A percentile compares a stretch with the other conserved stretches of the same genome.
Conservation (phyloP, 2,888 invertebrate species). For the Lithophane socia region DNA sequence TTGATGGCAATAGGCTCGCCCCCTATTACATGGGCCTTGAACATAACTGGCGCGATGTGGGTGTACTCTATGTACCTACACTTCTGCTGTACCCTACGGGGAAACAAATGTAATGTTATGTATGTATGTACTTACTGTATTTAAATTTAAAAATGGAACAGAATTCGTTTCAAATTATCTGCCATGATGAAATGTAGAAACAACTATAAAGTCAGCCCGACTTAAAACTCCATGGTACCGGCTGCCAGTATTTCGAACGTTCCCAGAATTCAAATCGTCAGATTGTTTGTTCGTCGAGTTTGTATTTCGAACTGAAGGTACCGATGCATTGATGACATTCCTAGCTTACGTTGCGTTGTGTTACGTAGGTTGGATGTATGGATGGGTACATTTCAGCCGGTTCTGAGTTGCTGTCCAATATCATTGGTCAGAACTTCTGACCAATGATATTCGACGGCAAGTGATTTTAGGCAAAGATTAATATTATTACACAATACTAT, state of each 20-base stretch:
- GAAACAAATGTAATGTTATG: too few species aligned
- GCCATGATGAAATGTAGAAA: not conserved
- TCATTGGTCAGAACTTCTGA: not conserved
- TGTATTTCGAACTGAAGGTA: constrained; percentile 49
- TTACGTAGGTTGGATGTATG: constrained; percentile 6
- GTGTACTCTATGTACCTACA: too few species aligned
- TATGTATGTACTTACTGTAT: not conserved
- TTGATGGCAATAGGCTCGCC: too few species aligned
- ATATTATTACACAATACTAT: not conserved
- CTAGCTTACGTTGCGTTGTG: constrained; percentile 48
- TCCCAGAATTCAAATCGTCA: constrained; percentile 48
- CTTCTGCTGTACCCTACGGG: too few species aligned
- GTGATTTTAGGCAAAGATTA: not conserved
- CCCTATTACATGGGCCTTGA: too few species aligned
- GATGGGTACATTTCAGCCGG: not conserved
- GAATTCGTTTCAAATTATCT: not conserved
- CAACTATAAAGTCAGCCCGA: too few species aligned
- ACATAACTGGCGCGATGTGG: too few species aligned
- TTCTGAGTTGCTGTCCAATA: not conserved
- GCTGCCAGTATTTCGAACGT: constrained; percentile 44
- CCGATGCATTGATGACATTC: constrained; percentile 48
- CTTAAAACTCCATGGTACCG: constrained; percentile 30
- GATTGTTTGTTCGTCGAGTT: constrained; percentile 50
- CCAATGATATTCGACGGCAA: not conserved
- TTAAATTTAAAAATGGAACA: not conserved